Conservation (phyloP, 2,888 invertebrate genomes). For the Podotricha telesiphe region DNA sequence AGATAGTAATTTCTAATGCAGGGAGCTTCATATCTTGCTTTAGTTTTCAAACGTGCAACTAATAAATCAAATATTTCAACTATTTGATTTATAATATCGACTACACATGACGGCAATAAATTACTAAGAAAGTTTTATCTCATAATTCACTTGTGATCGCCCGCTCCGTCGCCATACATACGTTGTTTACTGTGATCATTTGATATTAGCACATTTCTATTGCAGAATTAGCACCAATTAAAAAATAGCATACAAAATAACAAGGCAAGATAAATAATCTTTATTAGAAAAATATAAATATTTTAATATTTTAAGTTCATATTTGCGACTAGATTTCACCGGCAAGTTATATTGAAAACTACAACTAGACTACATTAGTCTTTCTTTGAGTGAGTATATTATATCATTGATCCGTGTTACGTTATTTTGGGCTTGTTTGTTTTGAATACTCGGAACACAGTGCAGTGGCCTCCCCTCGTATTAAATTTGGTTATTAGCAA, state of each 20-base stretch:
- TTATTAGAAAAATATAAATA: too few relatives aligned
- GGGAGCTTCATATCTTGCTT: slow-evolving; percentile 5
- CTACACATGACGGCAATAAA: slow-evolving; percentile 40
- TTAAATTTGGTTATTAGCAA: slow-evolving; percentile 81
- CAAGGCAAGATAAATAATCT: too few relatives aligned
- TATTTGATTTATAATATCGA: slow-evolving; percentile 42
- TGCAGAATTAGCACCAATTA: neutral
- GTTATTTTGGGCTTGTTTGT: slow-evolving; percentile 38
- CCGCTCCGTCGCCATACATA: slow-evolving; percentile 38
- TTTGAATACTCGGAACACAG: slow-evolving; percentile 52
- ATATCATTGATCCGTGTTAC: slow-evolving; percentile 20
- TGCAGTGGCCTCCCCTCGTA: slow-evolving; percentile 67
- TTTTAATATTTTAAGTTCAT: too few relatives aligned
- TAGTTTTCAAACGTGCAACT: slow-evolving; percentile 30
- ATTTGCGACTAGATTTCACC: too few relatives aligned
- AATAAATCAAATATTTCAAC: slow-evolving; percentile 41
- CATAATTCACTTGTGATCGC: slow-evolving; percentile 42
- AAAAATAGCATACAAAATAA: too few relatives aligned
- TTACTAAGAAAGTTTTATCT: slow-evolving; percentile 39
- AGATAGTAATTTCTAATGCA: slow-evolving; percentile 7
- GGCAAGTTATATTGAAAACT: slow-evolving; percentile 1
- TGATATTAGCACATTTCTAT: neutral
- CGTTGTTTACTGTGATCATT: slow-evolving; percentile 43
- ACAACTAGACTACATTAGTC: too few relatives aligned
- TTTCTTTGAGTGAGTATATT: slow-evolving; percentile 12